Evolutionary conservation across 53 echinoderm and acorn worm species (phyloP).

Genomic region (Crossaster papposus): DNA sequence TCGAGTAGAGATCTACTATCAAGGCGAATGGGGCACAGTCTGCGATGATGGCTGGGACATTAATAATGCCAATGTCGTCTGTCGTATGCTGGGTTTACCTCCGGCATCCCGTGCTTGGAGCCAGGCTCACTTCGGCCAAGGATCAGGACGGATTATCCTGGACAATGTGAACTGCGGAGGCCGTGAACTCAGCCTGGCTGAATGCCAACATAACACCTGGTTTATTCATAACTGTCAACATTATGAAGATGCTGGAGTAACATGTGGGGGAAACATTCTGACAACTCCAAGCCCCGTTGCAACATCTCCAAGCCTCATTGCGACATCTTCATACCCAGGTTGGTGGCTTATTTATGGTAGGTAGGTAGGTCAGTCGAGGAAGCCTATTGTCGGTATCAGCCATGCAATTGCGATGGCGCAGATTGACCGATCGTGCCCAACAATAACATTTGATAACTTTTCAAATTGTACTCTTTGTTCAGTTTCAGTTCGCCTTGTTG

Average conservation of each 20-base stretch:
- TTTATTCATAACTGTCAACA: constrained; percentile 44
- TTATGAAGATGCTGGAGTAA: constrained; percentile 26
- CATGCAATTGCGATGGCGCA: no score
- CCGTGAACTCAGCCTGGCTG: background rate
- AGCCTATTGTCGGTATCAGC: no score
- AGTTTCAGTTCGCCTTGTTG: constrained; percentile 27
- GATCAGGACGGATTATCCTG: constrained; percentile 44
- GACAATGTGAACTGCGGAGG: constrained; percentile 48
- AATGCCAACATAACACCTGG: background rate
- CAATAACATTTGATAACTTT: no score
- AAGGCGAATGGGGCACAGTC: constrained; percentile 63
- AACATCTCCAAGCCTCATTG: background rate
- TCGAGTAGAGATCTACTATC: constrained; percentile 53
- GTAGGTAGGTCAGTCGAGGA: no score
- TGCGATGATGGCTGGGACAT: constrained; percentile 61
- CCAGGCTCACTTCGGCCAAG: constrained; percentile 43
- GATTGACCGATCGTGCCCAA: no score
- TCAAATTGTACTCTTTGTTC: no score
- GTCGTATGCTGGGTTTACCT: constrained; percentile 42
- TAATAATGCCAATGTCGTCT: constrained; percentile 56
- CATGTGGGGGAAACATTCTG: background rate
- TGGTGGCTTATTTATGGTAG: no score
- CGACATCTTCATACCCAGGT: no score
- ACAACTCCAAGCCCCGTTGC: background rate
- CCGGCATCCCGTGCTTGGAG: background rate